Conservation (phyloP, 2,888 invertebrate species). For the Volucella bombylans region DNA sequence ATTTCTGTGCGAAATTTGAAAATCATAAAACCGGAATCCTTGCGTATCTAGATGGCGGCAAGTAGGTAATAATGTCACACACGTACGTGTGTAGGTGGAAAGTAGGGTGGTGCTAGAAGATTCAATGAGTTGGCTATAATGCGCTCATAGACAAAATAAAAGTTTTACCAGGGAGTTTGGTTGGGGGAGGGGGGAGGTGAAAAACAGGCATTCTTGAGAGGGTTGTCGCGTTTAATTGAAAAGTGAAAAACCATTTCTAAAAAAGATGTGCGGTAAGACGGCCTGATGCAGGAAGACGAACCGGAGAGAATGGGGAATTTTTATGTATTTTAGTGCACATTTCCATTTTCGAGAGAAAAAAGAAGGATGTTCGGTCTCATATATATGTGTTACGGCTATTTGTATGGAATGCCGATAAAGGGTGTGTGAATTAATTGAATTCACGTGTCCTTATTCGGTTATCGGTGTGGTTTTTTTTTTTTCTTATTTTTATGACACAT, state of each 20-base stretch:
- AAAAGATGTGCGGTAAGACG: conserved; percentile 49
- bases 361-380: conserved; percentile 20
- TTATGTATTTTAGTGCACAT: conserved; percentile 39
- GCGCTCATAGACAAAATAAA: conserved; percentile 58
- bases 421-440: conserved; percentile 61
- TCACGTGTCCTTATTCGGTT: conserved; percentile 51
- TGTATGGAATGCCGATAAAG: neutral
- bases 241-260: conserved; percentile 56
- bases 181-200: too few species aligned
- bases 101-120: conserved; percentile 1
- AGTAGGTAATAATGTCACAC: conserved; percentile 66
- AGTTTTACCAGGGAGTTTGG: neutral
- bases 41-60: conserved; percentile 59
- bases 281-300: conserved; percentile 49
- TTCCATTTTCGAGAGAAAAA: conserved; percentile 7
- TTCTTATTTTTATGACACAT: too few species aligned
- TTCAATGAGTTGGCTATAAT: conserved; percentile 71
- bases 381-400: conserved; percentile 35
- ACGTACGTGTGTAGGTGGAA: conserved; percentile 16
- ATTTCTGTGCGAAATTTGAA: conserved; percentile 65
- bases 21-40: conserved; percentile 62
- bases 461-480: too few species aligned
- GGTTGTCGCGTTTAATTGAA: conserved; percentile 69
- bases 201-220: conserved; percentile 12
- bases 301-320: conserved; percentile 9